These are phyloP conservation scores for Pseudachorutes palmiensis DNA, from an alignment of 1,140 invertebrate genomes.

Conservation along the genomic window DNA sequence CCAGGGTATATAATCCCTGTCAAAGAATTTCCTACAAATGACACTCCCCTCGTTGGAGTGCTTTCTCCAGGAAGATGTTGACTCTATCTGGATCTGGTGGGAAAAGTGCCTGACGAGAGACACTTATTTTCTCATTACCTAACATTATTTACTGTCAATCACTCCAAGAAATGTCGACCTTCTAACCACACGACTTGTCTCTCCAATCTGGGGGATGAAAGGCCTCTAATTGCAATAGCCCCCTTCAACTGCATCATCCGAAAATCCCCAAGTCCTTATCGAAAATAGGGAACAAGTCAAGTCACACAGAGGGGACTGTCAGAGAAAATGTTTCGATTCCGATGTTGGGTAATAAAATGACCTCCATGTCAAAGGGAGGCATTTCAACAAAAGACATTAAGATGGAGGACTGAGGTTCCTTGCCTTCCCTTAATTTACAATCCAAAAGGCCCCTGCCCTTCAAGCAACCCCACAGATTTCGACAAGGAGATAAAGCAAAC, in stretches of 20 bases:
- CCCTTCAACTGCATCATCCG: too few species aligned
- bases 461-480: too few species aligned
- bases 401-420: background rate
- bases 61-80: background rate
- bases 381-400: background rate
- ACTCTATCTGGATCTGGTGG: background rate
- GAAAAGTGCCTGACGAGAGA: background rate
- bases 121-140: background rate
- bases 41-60: background rate
- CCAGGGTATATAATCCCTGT: background rate
- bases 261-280: too few species aligned
- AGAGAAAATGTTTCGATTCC: background rate
- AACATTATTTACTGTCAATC: background rate
- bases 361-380: background rate
- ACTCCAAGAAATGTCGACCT: background rate
- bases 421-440: background rate
- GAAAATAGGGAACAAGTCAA: too few species aligned
- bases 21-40: background rate
- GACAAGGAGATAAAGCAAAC: background rate
- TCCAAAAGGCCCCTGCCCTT: background rate
- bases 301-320: background rate
- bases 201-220: background rate
- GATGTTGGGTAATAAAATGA: background rate
- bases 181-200: background rate
- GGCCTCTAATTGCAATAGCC: background rate